Evolutionary conservation across 2,797 vertebrate species (phyloP).

Genomic region (Ctenosaura bakeri): DNA sequence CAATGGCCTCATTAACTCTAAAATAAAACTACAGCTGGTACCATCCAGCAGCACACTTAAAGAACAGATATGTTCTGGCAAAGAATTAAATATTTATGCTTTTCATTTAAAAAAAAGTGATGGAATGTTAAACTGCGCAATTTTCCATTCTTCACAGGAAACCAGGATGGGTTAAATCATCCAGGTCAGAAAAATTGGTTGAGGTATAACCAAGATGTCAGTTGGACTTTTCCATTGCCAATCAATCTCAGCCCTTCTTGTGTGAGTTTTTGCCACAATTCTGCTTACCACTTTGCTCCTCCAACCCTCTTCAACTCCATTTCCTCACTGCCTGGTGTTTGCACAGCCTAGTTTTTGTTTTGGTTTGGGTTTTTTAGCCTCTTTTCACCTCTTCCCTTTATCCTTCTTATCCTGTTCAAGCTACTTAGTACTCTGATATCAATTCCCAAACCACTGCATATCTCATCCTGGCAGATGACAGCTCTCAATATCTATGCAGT

Average conservation of each 20-base stretch:
- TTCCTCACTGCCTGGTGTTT: neutral
- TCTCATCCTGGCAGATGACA: no score
- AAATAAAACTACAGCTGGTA: neutral
- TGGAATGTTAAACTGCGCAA: no score
- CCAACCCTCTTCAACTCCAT: neutral
- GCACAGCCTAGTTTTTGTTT: neutral
- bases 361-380: no score
- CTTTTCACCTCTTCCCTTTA: neutral
- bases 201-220: neutral
- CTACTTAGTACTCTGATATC: no score
- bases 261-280: neutral
- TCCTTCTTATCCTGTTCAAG: neutral
- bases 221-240: neutral
- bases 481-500: neutral
- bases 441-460: neutral
- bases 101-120: neutral
- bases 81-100: neutral
- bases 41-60: neutral
- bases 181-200: neutral
- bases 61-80: neutral
- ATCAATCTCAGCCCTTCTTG: neutral
- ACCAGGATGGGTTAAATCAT: neutral
- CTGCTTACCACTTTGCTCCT: neutral
- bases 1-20: neutral
- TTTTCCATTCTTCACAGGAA: neutral